These are phyloP conservation scores for Thymelicus acteon DNA, from an alignment of 2,888 invertebrate species.

Conservation along the genomic window DNA sequence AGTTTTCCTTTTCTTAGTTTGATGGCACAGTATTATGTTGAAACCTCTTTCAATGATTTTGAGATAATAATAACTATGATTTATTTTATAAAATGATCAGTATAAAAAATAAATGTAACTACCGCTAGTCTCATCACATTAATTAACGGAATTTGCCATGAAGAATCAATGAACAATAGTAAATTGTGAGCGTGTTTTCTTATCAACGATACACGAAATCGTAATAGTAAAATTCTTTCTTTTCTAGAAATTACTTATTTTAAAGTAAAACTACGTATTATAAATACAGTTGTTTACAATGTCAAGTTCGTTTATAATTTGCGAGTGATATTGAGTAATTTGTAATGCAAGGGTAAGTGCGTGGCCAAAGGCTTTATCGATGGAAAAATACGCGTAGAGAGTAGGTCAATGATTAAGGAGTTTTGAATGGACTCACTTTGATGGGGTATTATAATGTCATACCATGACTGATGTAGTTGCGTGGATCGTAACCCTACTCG, in stretches of 20 bases:
- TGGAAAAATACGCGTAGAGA: slow-evolving; percentile 43
- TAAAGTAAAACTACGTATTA: slow-evolving; percentile 3
- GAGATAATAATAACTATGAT: too few species aligned
- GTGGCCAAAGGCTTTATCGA: slow-evolving; percentile 43
- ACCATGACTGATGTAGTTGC: slow-evolving; percentile 7
- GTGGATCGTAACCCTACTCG: neutral
- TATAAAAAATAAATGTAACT: too few species aligned
- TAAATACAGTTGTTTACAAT: slow-evolving; percentile 22
- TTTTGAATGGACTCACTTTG: slow-evolving; percentile 38
- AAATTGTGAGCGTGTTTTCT: neutral
- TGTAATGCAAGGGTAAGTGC: slow-evolving; percentile 42
- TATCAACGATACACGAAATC: neutral
- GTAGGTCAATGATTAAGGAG: slow-evolving; percentile 49
- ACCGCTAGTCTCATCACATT: too few species aligned
- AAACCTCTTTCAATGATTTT: too few species aligned
- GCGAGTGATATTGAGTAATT: slow-evolving; percentile 39
- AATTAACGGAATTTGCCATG: too few species aligned
- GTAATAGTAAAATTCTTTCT: slow-evolving; percentile 4
- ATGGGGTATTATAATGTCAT: slow-evolving; percentile 8
- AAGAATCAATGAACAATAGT: too few species aligned
- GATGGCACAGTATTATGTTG: too few species aligned
- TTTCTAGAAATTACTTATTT: slow-evolving; percentile 34
- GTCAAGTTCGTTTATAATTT: slow-evolving; percentile 36
- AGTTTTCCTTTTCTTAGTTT: too few species aligned
- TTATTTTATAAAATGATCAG: too few species aligned